These are phyloP conservation scores for Xestobium rufovillosum DNA, from an alignment of 2,888 invertebrate genomes.

Conservation along the genomic window DNA sequence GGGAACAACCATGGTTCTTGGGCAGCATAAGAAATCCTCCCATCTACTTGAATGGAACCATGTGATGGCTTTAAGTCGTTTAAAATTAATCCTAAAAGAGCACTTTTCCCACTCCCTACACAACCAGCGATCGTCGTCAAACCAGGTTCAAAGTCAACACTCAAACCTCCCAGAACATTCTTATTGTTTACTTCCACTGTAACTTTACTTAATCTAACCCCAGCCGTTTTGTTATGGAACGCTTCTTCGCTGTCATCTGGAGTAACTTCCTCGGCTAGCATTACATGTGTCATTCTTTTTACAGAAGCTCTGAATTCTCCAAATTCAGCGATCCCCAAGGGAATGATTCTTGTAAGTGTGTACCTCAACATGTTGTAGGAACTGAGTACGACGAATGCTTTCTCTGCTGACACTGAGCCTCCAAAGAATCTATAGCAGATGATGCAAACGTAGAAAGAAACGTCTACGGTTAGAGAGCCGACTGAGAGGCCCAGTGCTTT, in stretches of 20 bases:
- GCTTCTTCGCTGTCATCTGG: constrained; percentile 8
- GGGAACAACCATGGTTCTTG: constrained; percentile 52
- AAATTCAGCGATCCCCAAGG: constrained; percentile 69
- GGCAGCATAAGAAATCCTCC: constrained; percentile 45
- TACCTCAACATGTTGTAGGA: constrained; percentile 80
- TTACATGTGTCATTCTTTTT: constrained; percentile 54
- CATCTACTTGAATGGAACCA: constrained; percentile 41
- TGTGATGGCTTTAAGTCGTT: constrained; percentile 34
- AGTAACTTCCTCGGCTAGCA: constrained; percentile 39
- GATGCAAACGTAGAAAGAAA: too few species aligned
- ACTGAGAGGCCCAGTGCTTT: too few species aligned
- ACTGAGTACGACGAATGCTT: constrained; percentile 76
- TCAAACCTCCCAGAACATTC: too few species aligned
- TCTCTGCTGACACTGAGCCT: constrained; percentile 64
- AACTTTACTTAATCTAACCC: too few species aligned
- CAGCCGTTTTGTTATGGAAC: constrained; percentile 2
- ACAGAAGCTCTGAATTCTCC: constrained; percentile 70
- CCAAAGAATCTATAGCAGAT: too few species aligned
- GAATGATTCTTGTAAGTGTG: constrained; percentile 82
- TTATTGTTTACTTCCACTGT: too few species aligned
- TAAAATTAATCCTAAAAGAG: constrained; percentile 34
- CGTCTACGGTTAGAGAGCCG: too few species aligned
- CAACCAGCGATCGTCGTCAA: constrained; percentile 51
- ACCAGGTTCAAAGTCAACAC: too few species aligned
- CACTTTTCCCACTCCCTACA: constrained; percentile 54